A percentile compares a stretch with the other conserved stretches of the same genome.
Conservation (phyloP, 2,113 vertebrate species). For the Nycticryphes semicollaris region DNA sequence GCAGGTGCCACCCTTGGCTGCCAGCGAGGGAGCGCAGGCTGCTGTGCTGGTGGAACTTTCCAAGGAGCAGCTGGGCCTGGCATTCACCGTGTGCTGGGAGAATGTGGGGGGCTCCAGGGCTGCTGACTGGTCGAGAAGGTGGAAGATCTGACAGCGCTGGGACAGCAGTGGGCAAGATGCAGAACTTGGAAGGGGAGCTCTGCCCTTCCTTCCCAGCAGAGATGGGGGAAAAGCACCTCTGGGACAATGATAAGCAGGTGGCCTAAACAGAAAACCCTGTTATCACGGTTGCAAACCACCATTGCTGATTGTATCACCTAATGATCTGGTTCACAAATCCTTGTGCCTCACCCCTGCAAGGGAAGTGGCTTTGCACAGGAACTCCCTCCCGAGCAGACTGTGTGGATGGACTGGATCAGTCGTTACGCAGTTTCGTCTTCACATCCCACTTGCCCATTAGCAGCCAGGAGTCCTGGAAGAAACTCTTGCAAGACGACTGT, state of each 20-base stretch:
- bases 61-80: neutral
- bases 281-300: neutral
- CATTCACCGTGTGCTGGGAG: rapidly evolving
- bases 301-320: neutral
- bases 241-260: neutral
- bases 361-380: neutral
- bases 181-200: neutral
- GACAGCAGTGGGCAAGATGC: neutral
- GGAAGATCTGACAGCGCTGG: neutral
- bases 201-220: neutral
- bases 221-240: neutral
- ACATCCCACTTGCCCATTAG: neutral
- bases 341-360: neutral
- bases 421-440: neutral
- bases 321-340: neutral
- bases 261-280: neutral
- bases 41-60: neutral
- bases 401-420: neutral
- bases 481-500: neutral
- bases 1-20: neutral
- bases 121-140: neutral
- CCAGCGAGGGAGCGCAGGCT: rapidly evolving
- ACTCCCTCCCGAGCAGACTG: neutral
- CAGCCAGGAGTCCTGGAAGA: neutral
- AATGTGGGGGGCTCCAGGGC: neutral